Conservation (phyloP, 2,797 vertebrate genomes). For the Spondyliosoma cantharus region DNA sequence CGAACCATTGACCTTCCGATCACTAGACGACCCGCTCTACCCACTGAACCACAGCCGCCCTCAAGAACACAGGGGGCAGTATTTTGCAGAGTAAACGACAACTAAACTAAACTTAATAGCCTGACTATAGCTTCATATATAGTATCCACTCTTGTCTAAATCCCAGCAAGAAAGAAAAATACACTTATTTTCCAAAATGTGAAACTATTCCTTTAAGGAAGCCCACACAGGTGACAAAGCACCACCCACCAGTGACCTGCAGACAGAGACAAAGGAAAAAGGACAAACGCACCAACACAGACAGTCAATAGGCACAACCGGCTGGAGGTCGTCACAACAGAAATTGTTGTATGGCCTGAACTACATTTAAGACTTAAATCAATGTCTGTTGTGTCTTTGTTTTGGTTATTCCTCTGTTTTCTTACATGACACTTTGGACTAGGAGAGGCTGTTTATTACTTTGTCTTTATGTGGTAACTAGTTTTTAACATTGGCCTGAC, state of each 20-base stretch:
- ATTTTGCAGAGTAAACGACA: no score
- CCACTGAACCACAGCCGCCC: no score
- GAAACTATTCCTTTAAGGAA: neutral
- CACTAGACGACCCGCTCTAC: no score
- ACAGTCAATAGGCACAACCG: no score
- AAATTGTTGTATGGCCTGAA: neutral
- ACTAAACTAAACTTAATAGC: neutral
- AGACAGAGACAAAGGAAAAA: no score
- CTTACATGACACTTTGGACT: neutral
- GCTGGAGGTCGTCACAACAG: no score
- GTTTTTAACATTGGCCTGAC: slow-evolving; percentile 6
- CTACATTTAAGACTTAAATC: neutral
- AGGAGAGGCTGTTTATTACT: neutral
- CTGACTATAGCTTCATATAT: neutral
- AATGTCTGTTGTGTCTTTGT: neutral
- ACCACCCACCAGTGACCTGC: no score
- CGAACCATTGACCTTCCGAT: no score
- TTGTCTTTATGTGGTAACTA: neutral
- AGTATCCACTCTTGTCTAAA: neutral
- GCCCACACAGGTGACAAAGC: no score
- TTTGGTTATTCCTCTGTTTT: neutral
- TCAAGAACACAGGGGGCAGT: no score
- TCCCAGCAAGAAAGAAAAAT: neutral
- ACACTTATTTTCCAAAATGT: neutral
- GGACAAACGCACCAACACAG: no score